Evolutionary conservation across 2,888 invertebrate species (phyloP), one percentile per base, ranked within the genome.

Genomic region (Hypselothyrea guttata): DNA sequence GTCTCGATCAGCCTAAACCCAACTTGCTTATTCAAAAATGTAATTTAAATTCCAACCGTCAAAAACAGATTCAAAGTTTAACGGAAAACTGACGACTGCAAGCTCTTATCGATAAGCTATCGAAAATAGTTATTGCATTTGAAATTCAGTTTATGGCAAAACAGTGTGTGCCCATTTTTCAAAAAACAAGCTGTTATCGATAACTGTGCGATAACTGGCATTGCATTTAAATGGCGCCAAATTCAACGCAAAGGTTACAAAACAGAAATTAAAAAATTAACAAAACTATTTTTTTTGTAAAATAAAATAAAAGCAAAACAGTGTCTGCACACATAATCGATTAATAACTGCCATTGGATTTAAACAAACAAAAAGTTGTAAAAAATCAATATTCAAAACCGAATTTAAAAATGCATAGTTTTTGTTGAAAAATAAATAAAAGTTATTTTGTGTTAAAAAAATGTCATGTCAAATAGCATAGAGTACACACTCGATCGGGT

Each of bases 1-100:
- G 1, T 90, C 91, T 4, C 90, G 94, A n/a, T 56, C 37, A 11
- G 5, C 12, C 1, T 65, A 45, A 48, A 34, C 12, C 9, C 30
- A n/a, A n/a, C n/a, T n/a, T n/a, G n/a, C n/a, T n/a, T n/a, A n/a
- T n/a, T n/a, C n/a, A n/a, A 7, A 7, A 35, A 7, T 8, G 7
- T 7, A 7, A 34, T 5, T 7, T 8, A 35, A 35, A 1, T 8
- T 9, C 7, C 7, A 1, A 5, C 13, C 11, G 22, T 38, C n/a
- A 15, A 22, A 22, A 40, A 7, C 22, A 8, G 1, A 22, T n/a
- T 7, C 22, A 7, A 11, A 16, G 38, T 18, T n/a, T n/a, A 38
- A 40, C n/a, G 22, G 7, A 18, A 22, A 1, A 22, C 16, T n/a
- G n/a, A n/a, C n/a, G n/a, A n/a, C n/a, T 12, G 11, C n/a, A 15